These are phyloP conservation scores for Planococcus citri DNA, from an alignment of 1,140 invertebrate genomes.

Conservation along the genomic window DNA sequence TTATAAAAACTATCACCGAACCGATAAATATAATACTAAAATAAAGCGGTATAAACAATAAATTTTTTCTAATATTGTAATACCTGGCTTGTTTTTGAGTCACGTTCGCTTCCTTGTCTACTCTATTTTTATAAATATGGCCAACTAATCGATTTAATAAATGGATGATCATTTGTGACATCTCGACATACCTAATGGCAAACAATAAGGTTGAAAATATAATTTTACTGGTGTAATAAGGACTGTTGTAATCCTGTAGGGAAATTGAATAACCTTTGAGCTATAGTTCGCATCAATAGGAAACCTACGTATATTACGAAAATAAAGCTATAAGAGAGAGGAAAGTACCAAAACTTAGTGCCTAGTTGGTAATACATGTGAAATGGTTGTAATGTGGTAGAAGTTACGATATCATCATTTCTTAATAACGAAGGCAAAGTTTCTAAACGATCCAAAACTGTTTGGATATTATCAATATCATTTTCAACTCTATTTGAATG, in stretches of 20 bases:
- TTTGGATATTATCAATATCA: neutral
- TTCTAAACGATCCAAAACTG: neutral
- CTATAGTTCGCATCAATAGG: conserved; percentile 60
- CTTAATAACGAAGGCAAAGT: neutral
- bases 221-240: neutral
- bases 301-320: conserved; percentile 66
- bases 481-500: neutral
- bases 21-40: conserved; percentile 14
- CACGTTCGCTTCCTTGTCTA: neutral
- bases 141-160: neutral
- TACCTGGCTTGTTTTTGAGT: neutral
- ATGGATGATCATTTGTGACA: neutral
- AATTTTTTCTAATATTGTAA: neutral
- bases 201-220: neutral
- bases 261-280: conserved; percentile 28
- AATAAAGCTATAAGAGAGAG: conserved; percentile 70
- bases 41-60: conserved; percentile 4
- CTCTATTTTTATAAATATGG: neutral
- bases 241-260: neutral
- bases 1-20: neutral
- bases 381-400: neutral
- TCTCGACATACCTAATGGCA: neutral
- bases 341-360: conserved; percentile 67
- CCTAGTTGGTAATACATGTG: conserved; percentile 38
- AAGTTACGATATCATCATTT: neutral